phyloP scores from a whole-genome alignment of 1,140 invertebrate genomes.

The Leptopilina boulardi region DNA sequence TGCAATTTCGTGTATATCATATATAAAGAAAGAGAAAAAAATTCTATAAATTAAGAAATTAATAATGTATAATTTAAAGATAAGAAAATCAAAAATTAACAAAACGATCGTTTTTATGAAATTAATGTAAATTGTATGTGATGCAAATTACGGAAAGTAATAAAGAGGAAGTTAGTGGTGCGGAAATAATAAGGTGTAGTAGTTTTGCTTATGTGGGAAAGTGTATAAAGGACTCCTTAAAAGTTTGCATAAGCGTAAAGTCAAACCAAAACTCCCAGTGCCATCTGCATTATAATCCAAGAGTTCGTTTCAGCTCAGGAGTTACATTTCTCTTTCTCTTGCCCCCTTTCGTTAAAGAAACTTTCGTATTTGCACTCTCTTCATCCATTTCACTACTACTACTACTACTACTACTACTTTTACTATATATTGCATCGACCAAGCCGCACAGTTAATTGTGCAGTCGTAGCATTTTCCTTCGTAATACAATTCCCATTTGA shows the following conservation, averaged over 20 bases:
- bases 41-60: not conserved
- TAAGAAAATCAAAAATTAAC: not conserved
- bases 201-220: conserved; percentile 23
- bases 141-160: conserved; percentile 41
- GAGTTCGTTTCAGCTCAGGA: conserved; percentile 41
- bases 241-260: conserved; percentile 56
- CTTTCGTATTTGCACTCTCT: conserved; percentile 53
- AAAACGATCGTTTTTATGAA: too few relatives aligned
- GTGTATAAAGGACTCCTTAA: conserved; percentile 43
- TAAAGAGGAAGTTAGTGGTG: conserved; percentile 37
- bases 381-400: not conserved
- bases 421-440: not conserved
- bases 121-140: conserved; percentile 31
- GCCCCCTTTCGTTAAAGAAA: conserved; percentile 48
- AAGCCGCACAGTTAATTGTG: conserved; percentile 50
- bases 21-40: too few relatives aligned
- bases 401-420: not conserved
- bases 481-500: conserved; percentile 45
- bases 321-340: conserved; percentile 39
- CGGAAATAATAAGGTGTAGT: conserved; percentile 39
- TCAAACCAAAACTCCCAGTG: conserved; percentile 57
- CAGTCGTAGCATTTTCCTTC: conserved; percentile 54
- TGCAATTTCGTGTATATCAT: too few relatives aligned
- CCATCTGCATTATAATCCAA: conserved; percentile 58
- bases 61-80: not conserved